These are phyloP conservation scores for Leucophora obtusa DNA, from an alignment of 2,888 invertebrate species.

Conservation along the genomic window DNA sequence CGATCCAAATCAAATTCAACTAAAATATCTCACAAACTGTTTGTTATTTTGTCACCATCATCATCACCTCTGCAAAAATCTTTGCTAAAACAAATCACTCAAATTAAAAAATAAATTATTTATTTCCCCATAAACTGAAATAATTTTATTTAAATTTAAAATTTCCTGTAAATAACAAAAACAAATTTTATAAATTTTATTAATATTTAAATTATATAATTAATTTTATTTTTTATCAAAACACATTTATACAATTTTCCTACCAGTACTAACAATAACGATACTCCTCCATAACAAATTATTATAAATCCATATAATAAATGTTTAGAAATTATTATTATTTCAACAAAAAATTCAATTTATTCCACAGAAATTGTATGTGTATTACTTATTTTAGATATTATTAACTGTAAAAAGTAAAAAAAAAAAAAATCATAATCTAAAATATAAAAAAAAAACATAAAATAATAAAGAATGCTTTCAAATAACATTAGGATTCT, in stretches of 20 bases:
- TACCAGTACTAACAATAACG: conserved; percentile 31
- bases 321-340: conserved; percentile 37
- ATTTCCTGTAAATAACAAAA: conserved; percentile 7
- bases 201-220: background rate
- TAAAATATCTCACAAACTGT: background rate
- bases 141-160: background rate
- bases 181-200: background rate
- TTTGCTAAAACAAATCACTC: background rate
- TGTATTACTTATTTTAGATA: conserved; percentile 53
- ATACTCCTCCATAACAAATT: conserved; percentile 19
- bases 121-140: too few species aligned
- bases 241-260: background rate
- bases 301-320: background rate
- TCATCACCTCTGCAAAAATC: too few species aligned
- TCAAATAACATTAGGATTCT: conserved; percentile 58
- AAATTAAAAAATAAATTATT: background rate
- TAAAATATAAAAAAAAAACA: conserved; percentile 25
- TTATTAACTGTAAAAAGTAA: conserved; percentile 34
- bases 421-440: conserved; percentile 28
- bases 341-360: conserved; percentile 14
- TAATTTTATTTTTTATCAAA: background rate
- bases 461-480: conserved; percentile 51
- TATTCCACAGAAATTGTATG: conserved; percentile 35
- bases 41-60: background rate
- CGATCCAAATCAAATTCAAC: background rate